Conservation (phyloP, 2,888 invertebrate species). For the Drosophila lacicola region DNA sequence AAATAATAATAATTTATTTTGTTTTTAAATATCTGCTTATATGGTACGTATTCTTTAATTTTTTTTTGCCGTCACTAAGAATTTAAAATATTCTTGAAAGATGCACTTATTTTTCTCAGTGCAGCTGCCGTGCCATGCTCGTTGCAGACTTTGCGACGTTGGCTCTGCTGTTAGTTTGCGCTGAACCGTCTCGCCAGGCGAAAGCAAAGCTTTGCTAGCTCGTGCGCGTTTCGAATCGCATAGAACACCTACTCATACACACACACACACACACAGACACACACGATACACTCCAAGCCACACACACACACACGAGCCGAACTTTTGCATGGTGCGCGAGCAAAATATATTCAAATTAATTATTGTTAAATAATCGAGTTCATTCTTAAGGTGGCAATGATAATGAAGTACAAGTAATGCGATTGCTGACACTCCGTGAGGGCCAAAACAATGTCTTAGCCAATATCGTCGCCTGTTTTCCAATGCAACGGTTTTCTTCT, state of each 20-base stretch:
- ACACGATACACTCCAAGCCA: constrained; percentile 33
- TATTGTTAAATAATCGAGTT: constrained; percentile 14
- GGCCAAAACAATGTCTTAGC: constrained; percentile 30
- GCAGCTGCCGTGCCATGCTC: constrained; percentile 36
- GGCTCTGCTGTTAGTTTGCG: constrained; percentile 59
- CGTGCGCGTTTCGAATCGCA: constrained; percentile 63
- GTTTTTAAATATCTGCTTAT: not conserved
- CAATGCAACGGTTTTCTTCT: constrained; percentile 78
- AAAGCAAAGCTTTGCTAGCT: constrained; percentile 65
- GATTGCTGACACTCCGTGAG: constrained; percentile 16
- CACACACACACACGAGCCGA: constrained; percentile 29
- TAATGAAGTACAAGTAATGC: constrained; percentile 40
- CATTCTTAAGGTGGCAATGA: constrained; percentile 14
- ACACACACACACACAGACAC: constrained; percentile 35
- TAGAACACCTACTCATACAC: constrained; percentile 59
- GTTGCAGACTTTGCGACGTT: constrained; percentile 61
- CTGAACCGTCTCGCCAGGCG: constrained; percentile 64
- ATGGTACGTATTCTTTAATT: too few relatives aligned
- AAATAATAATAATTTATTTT: not conserved
- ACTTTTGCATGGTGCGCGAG: constrained; percentile 37
- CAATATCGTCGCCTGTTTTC: constrained; percentile 65
- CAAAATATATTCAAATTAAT: constrained; percentile 27
- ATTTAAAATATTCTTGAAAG: not conserved
- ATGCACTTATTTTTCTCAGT: constrained; percentile 30
- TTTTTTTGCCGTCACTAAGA: not conserved